A percentile compares a stretch with the other conserved stretches of the same genome.
Evolutionary conservation across 2,888 invertebrate genomes (phyloP).

Genomic region (Eupelmus urozonus): DNA sequence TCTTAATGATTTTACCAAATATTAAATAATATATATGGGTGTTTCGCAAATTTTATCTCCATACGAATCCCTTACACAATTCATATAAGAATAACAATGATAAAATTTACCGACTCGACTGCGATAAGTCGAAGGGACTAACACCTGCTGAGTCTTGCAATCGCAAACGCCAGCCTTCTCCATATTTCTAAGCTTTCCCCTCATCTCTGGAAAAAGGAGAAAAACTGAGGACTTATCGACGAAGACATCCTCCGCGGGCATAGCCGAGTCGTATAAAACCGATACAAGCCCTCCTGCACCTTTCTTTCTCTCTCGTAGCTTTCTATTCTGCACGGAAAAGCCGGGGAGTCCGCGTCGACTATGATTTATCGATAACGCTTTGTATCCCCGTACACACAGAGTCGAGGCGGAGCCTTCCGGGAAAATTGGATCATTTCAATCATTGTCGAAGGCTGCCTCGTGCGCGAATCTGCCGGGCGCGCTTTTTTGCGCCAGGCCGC

Average conservation of each 20-base stretch:
- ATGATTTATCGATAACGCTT: conserved; percentile 37
- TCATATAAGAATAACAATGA: no score
- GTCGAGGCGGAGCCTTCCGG: not conserved
- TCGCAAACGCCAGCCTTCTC: no score
- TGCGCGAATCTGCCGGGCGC: conserved; percentile 2
- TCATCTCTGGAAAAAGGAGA: not conserved
- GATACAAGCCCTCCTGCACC: not conserved
- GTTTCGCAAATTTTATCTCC: no score
- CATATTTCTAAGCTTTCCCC: no score
- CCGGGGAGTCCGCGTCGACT: not conserved
- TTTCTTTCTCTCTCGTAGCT: not conserved
- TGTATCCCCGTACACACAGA: no score
- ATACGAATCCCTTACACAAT: no score
- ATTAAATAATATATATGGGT: no score
- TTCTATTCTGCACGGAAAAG: not conserved
- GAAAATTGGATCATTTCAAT: conserved; percentile 53
- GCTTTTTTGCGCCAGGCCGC: no score
- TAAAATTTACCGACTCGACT: no score
- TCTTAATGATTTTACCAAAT: no score
- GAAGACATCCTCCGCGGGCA: not conserved
- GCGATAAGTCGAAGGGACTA: no score
- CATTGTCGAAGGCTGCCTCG: conserved; percentile 27
- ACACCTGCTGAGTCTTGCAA: no score
- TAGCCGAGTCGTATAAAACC: not conserved
- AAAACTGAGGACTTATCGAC: not conserved